Percentiles rank a stretch among this genome's conserved stretches.
These are phyloP conservation scores for Drosophila watanabei DNA, from an alignment of 1,140 invertebrate genomes.

Conservation along the genomic window DNA sequence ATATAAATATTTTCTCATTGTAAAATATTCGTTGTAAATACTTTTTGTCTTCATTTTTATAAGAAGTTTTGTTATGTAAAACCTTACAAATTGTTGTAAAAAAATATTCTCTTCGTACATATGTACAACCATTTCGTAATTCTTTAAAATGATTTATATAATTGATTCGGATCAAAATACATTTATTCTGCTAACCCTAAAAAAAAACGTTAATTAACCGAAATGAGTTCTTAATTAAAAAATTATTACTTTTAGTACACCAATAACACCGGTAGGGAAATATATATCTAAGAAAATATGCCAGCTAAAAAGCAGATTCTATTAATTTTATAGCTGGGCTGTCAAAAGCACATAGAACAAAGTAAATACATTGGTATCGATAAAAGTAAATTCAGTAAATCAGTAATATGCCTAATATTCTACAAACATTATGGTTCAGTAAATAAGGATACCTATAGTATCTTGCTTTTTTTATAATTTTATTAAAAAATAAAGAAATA, in stretches of 20 bases:
- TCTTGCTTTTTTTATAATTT: too few species aligned
- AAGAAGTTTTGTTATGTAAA: conserved; percentile 62
- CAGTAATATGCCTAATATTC: too few species aligned
- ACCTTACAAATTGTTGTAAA: conserved; percentile 69
- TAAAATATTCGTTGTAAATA: conserved; percentile 82
- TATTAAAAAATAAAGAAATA: too few species aligned
- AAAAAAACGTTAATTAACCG: not conserved
- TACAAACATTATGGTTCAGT: too few species aligned
- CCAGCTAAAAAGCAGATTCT: too few species aligned
- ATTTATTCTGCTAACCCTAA: not conserved
- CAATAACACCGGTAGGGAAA: too few species aligned
- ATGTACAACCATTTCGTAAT: conserved; percentile 28
- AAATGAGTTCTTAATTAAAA: not conserved
- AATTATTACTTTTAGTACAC: not conserved
- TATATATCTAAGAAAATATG: too few species aligned
- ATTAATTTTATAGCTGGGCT: too few species aligned
- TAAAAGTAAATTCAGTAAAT: too few species aligned
- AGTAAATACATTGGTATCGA: too few species aligned
- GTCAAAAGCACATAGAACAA: too few species aligned
- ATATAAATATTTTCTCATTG: conserved; percentile 32
- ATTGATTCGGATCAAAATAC: not conserved
- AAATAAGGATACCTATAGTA: too few species aligned
- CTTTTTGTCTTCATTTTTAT: conserved; percentile 45
- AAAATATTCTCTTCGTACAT: conserved; percentile 58
- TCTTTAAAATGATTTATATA: conserved; percentile 17